These are phyloP conservation scores for Sterna hirundo DNA, from an alignment of 2,113 vertebrate species.

Conservation along the genomic window DNA sequence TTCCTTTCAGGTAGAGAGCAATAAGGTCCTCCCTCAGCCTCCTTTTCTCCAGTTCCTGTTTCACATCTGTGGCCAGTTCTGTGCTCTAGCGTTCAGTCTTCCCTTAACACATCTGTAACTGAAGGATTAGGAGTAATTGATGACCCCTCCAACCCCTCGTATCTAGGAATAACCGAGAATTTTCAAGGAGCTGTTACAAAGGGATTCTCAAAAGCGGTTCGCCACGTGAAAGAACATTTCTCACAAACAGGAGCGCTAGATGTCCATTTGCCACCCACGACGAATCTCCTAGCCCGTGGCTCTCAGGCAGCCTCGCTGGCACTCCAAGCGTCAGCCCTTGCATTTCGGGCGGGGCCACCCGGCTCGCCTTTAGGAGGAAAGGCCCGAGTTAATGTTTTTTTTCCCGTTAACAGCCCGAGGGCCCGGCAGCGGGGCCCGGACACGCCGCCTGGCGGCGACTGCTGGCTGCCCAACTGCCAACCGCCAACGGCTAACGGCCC, in stretches of 20 bases:
- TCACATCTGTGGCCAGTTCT: not conserved
- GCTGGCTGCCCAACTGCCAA: not conserved
- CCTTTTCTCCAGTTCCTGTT: not conserved
- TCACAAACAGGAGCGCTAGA: not conserved
- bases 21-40: not conserved
- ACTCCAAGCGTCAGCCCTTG: too few relatives aligned
- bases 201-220: not conserved
- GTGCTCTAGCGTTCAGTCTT: not conserved
- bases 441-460: not conserved
- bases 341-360: too few relatives aligned
- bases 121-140: not conserved
- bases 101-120: fast-evolving
- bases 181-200: not conserved
- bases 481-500: too few relatives aligned
- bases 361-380: too few relatives aligned
- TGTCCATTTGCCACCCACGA: too few relatives aligned
- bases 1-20: not conserved
- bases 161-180: not conserved
- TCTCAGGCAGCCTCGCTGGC: not conserved
- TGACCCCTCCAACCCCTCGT: too few relatives aligned
- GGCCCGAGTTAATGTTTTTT: not conserved
- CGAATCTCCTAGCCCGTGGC: not conserved
- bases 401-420: too few relatives aligned
- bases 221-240: not conserved
- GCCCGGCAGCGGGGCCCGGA: too few relatives aligned